A percentile compares a stretch with the other conserved stretches of the same genome.
phyloP scores from a whole-genome alignment of 1,140 invertebrate species.

The Drosophila malerkotliana region DNA sequence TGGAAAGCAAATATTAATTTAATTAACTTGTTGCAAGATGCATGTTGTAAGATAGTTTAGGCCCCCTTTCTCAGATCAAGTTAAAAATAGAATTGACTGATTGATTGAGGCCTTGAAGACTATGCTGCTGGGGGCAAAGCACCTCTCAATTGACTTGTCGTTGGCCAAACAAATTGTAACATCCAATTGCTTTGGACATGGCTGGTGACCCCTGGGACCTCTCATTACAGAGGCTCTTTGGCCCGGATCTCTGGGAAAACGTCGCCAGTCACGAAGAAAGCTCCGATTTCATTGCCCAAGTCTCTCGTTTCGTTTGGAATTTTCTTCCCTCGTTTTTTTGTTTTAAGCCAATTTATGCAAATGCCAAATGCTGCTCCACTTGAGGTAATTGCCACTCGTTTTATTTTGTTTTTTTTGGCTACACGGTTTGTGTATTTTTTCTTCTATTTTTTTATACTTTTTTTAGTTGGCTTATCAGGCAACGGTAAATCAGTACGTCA shows the following conservation, averaged over 20 bases:
- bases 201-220: slow-evolving; percentile 69
- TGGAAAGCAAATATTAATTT: slow-evolving; percentile 7
- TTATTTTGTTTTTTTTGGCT: slow-evolving; percentile 18
- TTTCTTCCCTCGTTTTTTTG: slow-evolving; percentile 24
- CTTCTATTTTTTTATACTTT: slow-evolving; percentile 15
- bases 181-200: slow-evolving; percentile 69
- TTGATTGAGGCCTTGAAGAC: not conserved
- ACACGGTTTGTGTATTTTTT: slow-evolving; percentile 8
- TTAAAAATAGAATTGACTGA: not conserved
- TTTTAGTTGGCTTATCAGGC: slow-evolving; percentile 55
- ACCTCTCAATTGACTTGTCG: slow-evolving; percentile 67
- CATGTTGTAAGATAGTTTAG: not conserved
- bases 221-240: slow-evolving; percentile 31
- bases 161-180: slow-evolving; percentile 67
- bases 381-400: slow-evolving; percentile 76
- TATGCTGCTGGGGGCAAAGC: not conserved
- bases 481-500: slow-evolving; percentile 71
- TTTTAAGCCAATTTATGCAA: slow-evolving; percentile 75
- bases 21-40: not conserved
- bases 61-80: not conserved
- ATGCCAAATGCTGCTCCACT: slow-evolving; percentile 76
- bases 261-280: slow-evolving; percentile 78
- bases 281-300: slow-evolving; percentile 70
- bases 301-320: slow-evolving; percentile 50
- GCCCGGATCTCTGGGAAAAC: slow-evolving; percentile 59